Evolutionary conservation across 2,113 vertebrate species (phyloP), one percentile per base, ranked within the genome.

Genomic region (Platycercus adscitus): DNA sequence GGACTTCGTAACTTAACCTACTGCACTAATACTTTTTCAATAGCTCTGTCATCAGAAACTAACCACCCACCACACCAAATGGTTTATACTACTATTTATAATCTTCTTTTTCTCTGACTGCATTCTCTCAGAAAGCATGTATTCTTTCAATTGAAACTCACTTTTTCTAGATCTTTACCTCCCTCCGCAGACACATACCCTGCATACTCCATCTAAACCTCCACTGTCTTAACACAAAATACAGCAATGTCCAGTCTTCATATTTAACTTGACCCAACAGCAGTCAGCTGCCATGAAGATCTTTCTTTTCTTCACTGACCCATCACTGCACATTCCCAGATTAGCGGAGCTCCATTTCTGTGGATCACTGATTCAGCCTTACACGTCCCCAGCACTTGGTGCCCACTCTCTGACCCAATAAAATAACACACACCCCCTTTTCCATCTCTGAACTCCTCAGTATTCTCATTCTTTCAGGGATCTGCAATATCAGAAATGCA

Each of bases 271-370:
- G 71, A 88, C 58, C 80, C 66, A 90, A 65, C 17, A 75, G 84
- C 88, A 88, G 72, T 29, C 77, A 70, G 89, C 93, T 97, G 88
- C 89, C 17, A 52, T 79, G 75, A 61, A 90, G 96, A 89, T 98
- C 79, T 43, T 93, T 96, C 94, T 81, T 88, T 79, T 75, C 37
- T 65, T 79, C 92, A 61, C 93, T 76, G 95, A 91, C 96, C 97
- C 91, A 93, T 63, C 84, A 75, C 86, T 91, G 86, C 86, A 96
- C 90, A 77, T 96, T 95, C 75, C 91, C 71, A 92, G 90, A 68
- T 25, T 60, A 93, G 88, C 47, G 49, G 70, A 92, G 85, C 92
- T 95, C 89, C 65, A 50, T 92, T 95, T 88, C 88, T 64, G 70
- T 76, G 78, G 85, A 95, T 96, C 95, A 81, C 75, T n/a, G 63